Evolutionary conservation across 2,797 vertebrate genomes (phyloP).

Genomic region (Avahi laniger): DNA sequence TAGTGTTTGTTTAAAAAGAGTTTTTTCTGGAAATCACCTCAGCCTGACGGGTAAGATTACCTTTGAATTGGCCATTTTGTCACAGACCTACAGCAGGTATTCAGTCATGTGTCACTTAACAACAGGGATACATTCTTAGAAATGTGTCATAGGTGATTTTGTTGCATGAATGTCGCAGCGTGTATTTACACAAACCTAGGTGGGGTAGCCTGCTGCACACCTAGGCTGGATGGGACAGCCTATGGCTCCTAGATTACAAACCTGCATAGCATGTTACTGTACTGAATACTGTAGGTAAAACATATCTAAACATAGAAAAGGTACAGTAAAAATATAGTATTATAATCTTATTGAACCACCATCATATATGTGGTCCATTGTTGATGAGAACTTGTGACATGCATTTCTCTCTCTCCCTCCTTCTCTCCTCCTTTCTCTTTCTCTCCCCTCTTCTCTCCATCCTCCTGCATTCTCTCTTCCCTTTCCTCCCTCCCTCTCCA

Average conservation of each 20-base stretch:
- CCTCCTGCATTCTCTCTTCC: rapidly evolving
- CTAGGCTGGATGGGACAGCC: background rate
- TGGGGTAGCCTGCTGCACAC: background rate
- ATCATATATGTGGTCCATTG: background rate
- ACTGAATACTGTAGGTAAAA: background rate
- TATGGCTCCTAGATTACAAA: background rate
- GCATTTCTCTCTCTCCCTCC: too few relatives aligned
- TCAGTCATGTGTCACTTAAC: background rate
- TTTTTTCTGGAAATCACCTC: slow-evolving; percentile 58
- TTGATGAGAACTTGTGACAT: background rate
- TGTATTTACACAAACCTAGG: background rate
- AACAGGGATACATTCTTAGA: background rate
- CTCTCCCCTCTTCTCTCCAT: background rate
- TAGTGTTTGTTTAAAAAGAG: slow-evolving; percentile 72
- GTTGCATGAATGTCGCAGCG: background rate
- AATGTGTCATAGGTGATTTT: background rate
- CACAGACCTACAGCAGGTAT: background rate
- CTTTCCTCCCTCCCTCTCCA: too few relatives aligned
- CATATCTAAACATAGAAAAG: background rate
- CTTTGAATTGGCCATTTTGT: slow-evolving; percentile 62
- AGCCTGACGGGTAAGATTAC: slow-evolving; percentile 67
- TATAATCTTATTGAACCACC: background rate
- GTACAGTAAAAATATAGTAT: background rate
- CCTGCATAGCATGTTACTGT: background rate
- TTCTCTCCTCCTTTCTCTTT: background rate